These are phyloP conservation scores for Anolis carolinensis DNA, from an alignment of 2,113 vertebrate genomes.

Conservation along the genomic window DNA sequence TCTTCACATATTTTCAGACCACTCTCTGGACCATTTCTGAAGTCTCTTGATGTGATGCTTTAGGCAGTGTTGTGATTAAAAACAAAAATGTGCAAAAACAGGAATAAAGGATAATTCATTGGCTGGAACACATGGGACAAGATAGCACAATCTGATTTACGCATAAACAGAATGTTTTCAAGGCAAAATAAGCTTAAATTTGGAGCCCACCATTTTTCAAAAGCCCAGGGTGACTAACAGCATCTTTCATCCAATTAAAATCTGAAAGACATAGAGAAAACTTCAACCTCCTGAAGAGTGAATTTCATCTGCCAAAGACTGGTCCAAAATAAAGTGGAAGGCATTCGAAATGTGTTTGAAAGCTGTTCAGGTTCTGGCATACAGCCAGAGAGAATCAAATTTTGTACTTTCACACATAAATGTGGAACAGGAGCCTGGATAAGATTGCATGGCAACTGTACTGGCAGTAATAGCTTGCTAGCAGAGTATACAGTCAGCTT, in stretches of 20 bases:
- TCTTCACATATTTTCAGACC: too few relatives aligned
- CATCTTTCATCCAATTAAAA: constrained; percentile 17
- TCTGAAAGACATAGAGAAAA: not conserved
- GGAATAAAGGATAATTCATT: not conserved
- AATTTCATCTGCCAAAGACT: not conserved
- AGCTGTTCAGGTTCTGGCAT: not conserved
- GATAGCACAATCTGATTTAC: not conserved
- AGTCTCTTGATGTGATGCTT: not conserved
- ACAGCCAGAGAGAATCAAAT: not conserved
- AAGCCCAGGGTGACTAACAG: not conserved
- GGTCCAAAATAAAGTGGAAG: not conserved
- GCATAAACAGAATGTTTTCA: not conserved
- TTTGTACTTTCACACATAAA: not conserved
- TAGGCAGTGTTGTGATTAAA: not conserved
- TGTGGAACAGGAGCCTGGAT: not conserved
- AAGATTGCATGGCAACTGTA: not conserved
- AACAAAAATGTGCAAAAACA: not conserved
- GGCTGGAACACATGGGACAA: not conserved
- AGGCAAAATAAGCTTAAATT: not conserved
- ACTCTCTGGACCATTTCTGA: not conserved
- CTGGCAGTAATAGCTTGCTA: not conserved
- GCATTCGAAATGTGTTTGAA: constrained; percentile 13
- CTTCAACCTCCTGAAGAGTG: not conserved
- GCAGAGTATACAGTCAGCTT: not conserved
- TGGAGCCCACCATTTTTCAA: not conserved